phyloP scores from a whole-genome alignment of 1,140 invertebrate genomes.

The Atta cephalotes region DNA sequence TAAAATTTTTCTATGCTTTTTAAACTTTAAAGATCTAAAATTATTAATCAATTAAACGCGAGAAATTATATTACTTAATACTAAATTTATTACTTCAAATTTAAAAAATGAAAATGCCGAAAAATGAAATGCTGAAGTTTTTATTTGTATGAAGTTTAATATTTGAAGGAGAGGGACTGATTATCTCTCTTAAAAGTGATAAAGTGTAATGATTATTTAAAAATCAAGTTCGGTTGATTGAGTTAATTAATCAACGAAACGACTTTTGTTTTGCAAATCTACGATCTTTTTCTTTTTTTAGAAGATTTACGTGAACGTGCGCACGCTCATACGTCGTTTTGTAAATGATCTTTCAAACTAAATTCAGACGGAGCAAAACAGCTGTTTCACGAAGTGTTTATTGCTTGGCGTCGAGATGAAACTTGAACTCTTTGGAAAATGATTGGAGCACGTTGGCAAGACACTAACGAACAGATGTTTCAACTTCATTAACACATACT shows the following conservation, averaged over 20 bases:
- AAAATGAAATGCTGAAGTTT: not conserved
- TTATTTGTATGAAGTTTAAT: not conserved
- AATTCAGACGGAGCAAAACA: conserved; percentile 65
- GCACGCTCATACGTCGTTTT: not conserved
- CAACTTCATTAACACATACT: not conserved
- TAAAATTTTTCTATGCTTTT: not conserved
- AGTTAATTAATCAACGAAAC: not conserved
- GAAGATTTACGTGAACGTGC: conserved; percentile 3
- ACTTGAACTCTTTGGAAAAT: conserved; percentile 62
- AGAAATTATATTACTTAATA: not conserved
- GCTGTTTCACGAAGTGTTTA: conserved; percentile 65
- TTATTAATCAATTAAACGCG: not conserved
- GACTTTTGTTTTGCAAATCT: not conserved
- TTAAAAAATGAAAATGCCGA: not conserved
- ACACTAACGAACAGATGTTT: conserved; percentile 26
- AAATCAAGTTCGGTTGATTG: not conserved
- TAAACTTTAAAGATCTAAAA: not conserved
- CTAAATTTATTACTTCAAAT: not conserved
- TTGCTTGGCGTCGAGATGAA: conserved; percentile 60
- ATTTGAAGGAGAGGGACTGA: not conserved
- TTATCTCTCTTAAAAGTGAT: not conserved
- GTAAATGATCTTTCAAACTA: conserved; percentile 62
- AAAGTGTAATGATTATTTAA: not conserved
- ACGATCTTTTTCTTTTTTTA: conserved; percentile 19
- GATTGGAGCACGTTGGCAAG: conserved; percentile 28